Conservation (phyloP, 2,797 vertebrate genomes). For the Eupleurogrammus muticus region DNA sequence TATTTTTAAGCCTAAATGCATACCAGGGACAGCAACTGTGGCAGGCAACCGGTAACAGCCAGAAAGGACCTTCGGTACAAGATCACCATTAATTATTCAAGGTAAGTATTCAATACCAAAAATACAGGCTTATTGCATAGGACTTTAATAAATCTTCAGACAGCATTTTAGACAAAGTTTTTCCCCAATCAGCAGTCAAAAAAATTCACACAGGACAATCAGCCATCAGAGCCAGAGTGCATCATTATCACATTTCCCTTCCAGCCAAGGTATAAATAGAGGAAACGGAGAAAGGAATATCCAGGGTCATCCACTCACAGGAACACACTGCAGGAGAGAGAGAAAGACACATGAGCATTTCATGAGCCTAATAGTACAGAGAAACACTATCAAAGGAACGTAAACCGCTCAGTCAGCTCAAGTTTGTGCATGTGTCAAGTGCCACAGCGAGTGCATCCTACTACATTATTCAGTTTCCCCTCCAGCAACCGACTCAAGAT, state of each 20-base stretch:
- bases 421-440: too few relatives aligned
- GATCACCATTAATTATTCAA: background rate
- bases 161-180: constrained; percentile 49
- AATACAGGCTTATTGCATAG: constrained; percentile 78
- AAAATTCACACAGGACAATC: constrained; percentile 24
- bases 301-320: constrained; percentile 49
- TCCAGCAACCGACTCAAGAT: background rate
- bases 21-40: constrained; percentile 81
- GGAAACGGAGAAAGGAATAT: constrained; percentile 13
- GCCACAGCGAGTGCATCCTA: background rate
- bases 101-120: too few relatives aligned
- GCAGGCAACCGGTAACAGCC: constrained; percentile 35
- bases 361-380: background rate
- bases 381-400: background rate
- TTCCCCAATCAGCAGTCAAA: constrained; percentile 48
- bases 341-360: constrained; percentile 2
- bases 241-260: constrained; percentile 47
- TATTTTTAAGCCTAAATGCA: constrained; percentile 81
- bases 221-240: constrained; percentile 20
- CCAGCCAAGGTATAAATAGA: constrained; percentile 71
- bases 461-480: background rate
- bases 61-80: constrained; percentile 32
- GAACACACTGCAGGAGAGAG: constrained; percentile 64
- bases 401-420: too few relatives aligned
- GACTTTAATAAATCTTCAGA: constrained; percentile 77